phyloP scores from a whole-genome alignment of 1,140 invertebrate genomes.

The Bombus superbus region DNA sequence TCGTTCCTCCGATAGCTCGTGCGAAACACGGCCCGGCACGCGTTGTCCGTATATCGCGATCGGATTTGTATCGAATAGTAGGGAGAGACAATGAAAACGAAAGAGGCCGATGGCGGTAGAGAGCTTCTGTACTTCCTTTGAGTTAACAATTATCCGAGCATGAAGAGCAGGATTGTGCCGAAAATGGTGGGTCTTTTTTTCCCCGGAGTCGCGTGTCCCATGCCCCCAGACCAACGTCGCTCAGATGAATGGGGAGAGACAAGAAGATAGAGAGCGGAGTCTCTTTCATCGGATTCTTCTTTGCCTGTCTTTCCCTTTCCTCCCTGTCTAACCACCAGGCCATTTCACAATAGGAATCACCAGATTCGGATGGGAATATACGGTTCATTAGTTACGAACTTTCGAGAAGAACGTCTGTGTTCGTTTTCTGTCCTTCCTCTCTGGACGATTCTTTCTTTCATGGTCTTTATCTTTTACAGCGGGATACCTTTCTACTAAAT shows the following conservation, averaged over 20 bases:
- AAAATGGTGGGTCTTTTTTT: slow-evolving; percentile 48
- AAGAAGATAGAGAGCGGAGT: slow-evolving; percentile 38
- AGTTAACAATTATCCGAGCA: slow-evolving; percentile 67
- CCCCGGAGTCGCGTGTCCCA: slow-evolving; percentile 56
- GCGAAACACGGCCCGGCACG: neutral
- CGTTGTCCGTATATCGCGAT: neutral
- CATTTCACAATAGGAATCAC: slow-evolving; percentile 61
- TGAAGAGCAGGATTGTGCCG: slow-evolving; percentile 44
- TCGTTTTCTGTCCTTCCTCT: too few relatives aligned
- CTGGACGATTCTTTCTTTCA: slow-evolving; percentile 7
- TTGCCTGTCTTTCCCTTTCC: slow-evolving; percentile 9
- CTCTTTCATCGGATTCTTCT: slow-evolving; percentile 57
- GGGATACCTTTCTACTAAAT: slow-evolving; percentile 61
- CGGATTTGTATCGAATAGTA: neutral
- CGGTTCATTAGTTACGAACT: slow-evolving; percentile 66
- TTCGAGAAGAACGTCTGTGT: neutral
- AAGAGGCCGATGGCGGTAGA: neutral
- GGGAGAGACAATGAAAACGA: neutral
- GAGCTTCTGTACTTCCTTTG: slow-evolving; percentile 58
- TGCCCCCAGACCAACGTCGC: slow-evolving; percentile 18
- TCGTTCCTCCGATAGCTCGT: neutral
- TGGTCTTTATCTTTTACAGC: slow-evolving; percentile 42
- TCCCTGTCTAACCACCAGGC: slow-evolving; percentile 9
- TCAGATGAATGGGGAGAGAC: slow-evolving; percentile 53
- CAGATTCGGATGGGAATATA: slow-evolving; percentile 62